Conservation (phyloP, 2,888 invertebrate species). For the Pterobdella sp. region DNA sequence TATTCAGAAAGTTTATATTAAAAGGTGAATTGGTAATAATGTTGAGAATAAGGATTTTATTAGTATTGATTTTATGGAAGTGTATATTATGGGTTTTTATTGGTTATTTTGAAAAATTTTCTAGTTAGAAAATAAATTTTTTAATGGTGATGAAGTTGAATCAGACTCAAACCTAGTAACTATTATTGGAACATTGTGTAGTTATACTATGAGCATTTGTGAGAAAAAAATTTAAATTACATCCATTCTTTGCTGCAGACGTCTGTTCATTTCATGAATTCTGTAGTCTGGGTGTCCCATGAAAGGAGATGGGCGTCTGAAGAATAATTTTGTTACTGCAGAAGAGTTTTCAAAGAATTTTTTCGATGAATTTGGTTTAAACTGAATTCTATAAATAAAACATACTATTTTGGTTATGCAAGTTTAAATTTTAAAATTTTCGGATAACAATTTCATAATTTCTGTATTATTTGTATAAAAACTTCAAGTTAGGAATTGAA, state of each 20-base stretch:
- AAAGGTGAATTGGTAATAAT: not conserved
- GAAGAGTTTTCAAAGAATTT: not conserved
- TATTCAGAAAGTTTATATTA: not conserved
- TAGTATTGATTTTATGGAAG: not conserved
- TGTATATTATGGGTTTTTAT: not conserved
- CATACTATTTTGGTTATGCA: not conserved
- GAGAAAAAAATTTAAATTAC: slow-evolving; percentile 38
- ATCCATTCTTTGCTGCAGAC: slow-evolving; percentile 90
- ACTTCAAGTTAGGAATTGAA: not conserved
- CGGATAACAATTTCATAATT: not conserved
- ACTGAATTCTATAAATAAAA: slow-evolving; percentile 11
- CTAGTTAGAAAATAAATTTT: slow-evolving; percentile 4
- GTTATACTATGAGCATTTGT: not conserved
- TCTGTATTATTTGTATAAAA: not conserved
- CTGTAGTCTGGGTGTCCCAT: slow-evolving; percentile 69
- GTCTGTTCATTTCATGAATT: slow-evolving; percentile 96
- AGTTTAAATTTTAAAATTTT: not conserved
- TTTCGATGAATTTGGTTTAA: not conserved
- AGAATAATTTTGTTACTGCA: not conserved
- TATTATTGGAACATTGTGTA: too few relatives aligned
- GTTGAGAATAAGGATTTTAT: not conserved
- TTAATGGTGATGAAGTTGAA: not conserved
- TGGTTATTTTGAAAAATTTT: not conserved
- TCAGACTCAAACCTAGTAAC: not conserved
- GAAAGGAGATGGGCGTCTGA: slow-evolving; percentile 58